Evolutionary conservation across 1,140 invertebrate species (phyloP).

Genomic region (Pteromalus puparum): DNA sequence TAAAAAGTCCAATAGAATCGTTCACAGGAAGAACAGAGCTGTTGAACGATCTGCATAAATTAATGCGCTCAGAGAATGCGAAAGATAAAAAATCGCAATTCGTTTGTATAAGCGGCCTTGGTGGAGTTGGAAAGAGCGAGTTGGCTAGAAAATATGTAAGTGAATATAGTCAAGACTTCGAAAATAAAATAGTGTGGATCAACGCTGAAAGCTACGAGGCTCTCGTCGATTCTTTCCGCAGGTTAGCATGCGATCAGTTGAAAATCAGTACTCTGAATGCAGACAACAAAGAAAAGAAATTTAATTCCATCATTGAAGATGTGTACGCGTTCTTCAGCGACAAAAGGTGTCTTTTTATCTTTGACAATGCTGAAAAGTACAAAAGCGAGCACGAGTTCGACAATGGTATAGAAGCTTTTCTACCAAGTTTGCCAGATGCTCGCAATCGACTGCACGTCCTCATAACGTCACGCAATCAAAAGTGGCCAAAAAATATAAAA

Average conservation of each 20-base stretch:
- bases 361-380: conserved; percentile 58
- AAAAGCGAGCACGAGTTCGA: conserved; percentile 24
- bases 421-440: neutral
- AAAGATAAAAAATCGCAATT: neutral
- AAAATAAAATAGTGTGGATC: conserved; percentile 57
- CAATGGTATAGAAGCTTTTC: conserved; percentile 36
- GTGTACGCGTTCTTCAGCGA: conserved; percentile 54
- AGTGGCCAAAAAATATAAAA: conserved; percentile 31
- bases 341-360: conserved; percentile 56
- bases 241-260: conserved; percentile 11
- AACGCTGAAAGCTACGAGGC: conserved; percentile 55
- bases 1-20: neutral
- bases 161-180: conserved; percentile 52
- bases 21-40: conserved; percentile 28
- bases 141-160: conserved; percentile 55
- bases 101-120: conserved; percentile 53
- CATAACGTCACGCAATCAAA: conserved; percentile 25
- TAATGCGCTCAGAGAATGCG: neutral
- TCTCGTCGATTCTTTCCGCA: conserved; percentile 53
- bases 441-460: neutral
- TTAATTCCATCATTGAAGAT: conserved; percentile 47
- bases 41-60: conserved; percentile 1
- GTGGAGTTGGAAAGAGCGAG: conserved; percentile 59
- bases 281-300: conserved; percentile 4
- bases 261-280: neutral